Evolutionary conservation across 2,113 vertebrate genomes (phyloP), one percentile per base, ranked within the genome.

Genomic region (Dissostichus mawsoni): DNA sequence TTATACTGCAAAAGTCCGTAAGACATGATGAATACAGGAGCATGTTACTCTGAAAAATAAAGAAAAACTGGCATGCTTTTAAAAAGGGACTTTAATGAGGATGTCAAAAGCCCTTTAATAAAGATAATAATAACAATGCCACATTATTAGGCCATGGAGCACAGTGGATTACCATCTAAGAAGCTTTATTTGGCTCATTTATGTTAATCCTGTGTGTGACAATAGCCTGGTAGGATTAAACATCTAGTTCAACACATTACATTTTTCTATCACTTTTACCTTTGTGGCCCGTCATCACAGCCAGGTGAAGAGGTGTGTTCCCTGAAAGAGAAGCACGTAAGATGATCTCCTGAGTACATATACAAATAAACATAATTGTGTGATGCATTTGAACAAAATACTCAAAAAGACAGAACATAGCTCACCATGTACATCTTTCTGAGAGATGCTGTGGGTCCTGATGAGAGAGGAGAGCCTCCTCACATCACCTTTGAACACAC

Each of bases 231-330:
- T 5, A 14, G 55, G 0, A 50, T 14, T 2, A 17, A 44, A 47
- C 45, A 20, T 41, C 36, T 8, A 41, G 36, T 41, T 41, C 18
- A 1, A 55, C 20, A 58, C 47, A 77, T 47, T 41, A 53, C 11
- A 66, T 64, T 23, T 51, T 14, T 11, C 1, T 20, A 14, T 50
- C 9, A 94, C 0, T 92, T 20, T 92, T 93, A 98, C 98, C 98
- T 97, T 98, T 99, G 94, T 98, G 96, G 87, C 98, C 98, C 93
- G 98, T 83, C 98, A 99, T 99, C 92, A 99, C 97, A 91, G 98
- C 98, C 87, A 99, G 94, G 89, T 99, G 98, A 78, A 99, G 95
- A 82, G 98, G 98, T 89, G 97, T 99, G 88, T 99, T 99, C 88
- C 98, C 98, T 99, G 86, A 74, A 93, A 83, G 16, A 0, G 13